Conservation (phyloP, 2,113 vertebrate genomes). For the Myrmecobius fasciatus region DNA sequence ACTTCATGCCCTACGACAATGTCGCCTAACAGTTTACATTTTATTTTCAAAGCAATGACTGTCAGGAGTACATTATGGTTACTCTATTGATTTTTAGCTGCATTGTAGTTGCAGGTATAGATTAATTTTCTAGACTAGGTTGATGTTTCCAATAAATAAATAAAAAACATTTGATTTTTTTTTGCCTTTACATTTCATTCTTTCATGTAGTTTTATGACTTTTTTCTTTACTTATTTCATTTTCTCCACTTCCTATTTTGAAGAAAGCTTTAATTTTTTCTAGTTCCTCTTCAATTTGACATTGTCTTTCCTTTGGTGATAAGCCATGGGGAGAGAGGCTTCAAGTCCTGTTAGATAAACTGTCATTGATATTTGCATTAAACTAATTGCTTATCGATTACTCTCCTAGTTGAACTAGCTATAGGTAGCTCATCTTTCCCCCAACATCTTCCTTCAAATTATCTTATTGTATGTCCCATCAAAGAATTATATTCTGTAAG, state of each 20-base stretch:
- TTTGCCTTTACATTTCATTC: slow-evolving; percentile 13
- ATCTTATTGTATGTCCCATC: neutral
- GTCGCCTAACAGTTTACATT: neutral
- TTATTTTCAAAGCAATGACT: neutral
- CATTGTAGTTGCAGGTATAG: neutral
- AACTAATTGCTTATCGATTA: neutral
- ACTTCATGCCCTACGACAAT: neutral
- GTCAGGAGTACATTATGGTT: neutral
- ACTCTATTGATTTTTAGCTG: neutral
- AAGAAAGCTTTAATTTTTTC: neutral
- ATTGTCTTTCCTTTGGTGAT: neutral
- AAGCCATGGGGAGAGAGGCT: neutral
- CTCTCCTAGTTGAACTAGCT: neutral
- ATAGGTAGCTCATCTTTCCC: neutral
- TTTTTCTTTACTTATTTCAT: neutral
- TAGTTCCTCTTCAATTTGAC: neutral
- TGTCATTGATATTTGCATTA: neutral
- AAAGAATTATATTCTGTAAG: slow-evolving; percentile 21
- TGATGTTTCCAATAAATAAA: neutral
- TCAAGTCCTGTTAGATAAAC: slow-evolving; percentile 3
- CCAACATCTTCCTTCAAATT: neutral
- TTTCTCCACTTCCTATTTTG: neutral
- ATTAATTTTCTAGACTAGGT: neutral
- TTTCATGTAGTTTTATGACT: neutral
- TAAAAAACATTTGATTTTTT: neutral